Conservation (phyloP, 2,888 invertebrate genomes). For the Ophion ellenae region DNA sequence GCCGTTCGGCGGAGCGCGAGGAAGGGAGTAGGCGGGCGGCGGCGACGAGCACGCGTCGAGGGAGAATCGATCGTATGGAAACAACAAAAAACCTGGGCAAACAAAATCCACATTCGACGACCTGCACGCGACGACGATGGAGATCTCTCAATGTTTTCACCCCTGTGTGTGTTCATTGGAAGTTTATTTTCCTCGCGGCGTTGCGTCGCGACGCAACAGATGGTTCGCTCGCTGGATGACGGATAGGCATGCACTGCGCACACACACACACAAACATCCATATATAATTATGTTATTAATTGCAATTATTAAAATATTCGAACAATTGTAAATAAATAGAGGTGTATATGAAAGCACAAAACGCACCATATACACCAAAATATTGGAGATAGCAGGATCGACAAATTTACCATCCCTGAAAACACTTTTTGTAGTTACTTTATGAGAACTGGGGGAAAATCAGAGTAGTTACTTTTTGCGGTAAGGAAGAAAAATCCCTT, state of each 20-base stretch:
- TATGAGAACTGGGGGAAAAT: no score
- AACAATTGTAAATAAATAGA: no score
- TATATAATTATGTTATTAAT: no score
- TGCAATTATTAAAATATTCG: no score
- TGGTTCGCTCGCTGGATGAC: conserved; percentile 35
- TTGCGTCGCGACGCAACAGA: conserved; percentile 50
- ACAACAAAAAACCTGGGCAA: neutral
- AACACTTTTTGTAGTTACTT: no score
- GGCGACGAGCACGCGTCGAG: neutral
- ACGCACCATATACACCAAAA: no score
- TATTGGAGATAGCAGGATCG: no score
- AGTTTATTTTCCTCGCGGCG: conserved; percentile 26
- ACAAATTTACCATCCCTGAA: no score
- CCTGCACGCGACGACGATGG: neutral
- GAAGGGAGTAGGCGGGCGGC: neutral
- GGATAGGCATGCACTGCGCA: neutral
- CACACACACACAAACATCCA: neutral
- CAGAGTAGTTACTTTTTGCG: no score
- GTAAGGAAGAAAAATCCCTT: no score
- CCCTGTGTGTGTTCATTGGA: neutral
- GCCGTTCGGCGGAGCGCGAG: neutral
- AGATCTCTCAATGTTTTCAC: conserved; percentile 2
- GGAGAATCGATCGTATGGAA: neutral
- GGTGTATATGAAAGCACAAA: no score
- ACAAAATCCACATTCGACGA: neutral